phyloP scores from a whole-genome alignment of 2,113 vertebrate genomes.

The Petrocephalus zakoni region DNA sequence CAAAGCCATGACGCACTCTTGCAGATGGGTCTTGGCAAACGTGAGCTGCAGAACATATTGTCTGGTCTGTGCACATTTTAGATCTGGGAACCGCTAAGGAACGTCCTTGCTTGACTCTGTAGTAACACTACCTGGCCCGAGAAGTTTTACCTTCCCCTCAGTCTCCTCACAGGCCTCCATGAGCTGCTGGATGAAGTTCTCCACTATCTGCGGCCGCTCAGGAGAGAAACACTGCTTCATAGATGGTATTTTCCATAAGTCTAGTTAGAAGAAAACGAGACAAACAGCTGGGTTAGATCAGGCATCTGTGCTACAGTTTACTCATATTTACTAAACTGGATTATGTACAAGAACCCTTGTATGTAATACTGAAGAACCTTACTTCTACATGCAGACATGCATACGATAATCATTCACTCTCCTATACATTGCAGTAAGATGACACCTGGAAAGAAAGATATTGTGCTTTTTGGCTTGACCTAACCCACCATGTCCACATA shows the following conservation, averaged over 20 bases:
- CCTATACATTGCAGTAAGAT: too few species aligned
- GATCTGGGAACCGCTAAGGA: background rate
- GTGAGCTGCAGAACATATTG: conserved; percentile 45
- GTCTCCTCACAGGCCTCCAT: conserved; percentile 56
- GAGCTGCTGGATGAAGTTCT: conserved; percentile 62
- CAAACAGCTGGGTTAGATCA: background rate
- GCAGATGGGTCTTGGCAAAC: conserved; percentile 53
- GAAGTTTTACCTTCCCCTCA: conserved; percentile 49
- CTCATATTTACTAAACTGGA: background rate
- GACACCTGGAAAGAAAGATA: too few species aligned
- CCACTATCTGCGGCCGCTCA: conserved; percentile 52
- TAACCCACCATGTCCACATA: too few species aligned
- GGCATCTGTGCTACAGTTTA: background rate
- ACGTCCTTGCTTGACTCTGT: background rate
- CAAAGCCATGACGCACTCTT: conserved; percentile 54
- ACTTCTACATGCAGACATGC: background rate
- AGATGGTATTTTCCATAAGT: conserved; percentile 61
- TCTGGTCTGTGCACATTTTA: background rate
- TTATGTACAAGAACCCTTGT: background rate
- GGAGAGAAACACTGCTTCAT: conserved; percentile 60
- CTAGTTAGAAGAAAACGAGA: conserved; percentile 32
- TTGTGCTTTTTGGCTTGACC: too few species aligned
- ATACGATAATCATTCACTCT: too few species aligned
- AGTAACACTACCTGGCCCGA: background rate
- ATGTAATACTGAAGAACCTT: background rate